Percentiles rank a stretch among this genome's conserved stretches.
These are phyloP conservation scores for Channa striata DNA, from an alignment of 2,797 vertebrate species.

Conservation along the genomic window DNA sequence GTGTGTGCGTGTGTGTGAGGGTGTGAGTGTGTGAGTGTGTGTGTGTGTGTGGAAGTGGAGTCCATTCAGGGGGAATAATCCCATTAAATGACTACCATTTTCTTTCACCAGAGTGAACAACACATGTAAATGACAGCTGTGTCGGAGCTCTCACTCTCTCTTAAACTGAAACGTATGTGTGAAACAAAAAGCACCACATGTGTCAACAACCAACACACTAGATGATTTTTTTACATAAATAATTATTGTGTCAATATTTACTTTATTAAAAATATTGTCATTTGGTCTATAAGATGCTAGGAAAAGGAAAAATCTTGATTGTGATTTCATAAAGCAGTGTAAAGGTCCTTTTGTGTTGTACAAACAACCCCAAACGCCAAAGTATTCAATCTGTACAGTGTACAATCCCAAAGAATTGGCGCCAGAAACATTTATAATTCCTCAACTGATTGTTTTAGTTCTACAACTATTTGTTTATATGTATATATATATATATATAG, in stretches of 20 bases:
- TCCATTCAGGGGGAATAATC: constrained; percentile 80
- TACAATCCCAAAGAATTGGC: too few relatives aligned
- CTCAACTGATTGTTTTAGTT: too few relatives aligned
- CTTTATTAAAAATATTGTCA: neutral
- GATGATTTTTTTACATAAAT: too few relatives aligned
- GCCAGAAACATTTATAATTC: too few relatives aligned
- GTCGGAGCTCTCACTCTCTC: constrained; percentile 12
- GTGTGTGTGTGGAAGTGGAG: constrained; percentile 46
- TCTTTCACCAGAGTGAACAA: constrained; percentile 59
- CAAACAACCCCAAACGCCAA: neutral
- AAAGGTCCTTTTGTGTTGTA: too few relatives aligned
- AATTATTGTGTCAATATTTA: neutral
- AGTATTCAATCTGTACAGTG: neutral
- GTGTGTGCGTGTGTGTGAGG: constrained; percentile 21
- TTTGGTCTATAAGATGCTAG: neutral
- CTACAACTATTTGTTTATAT: too few relatives aligned
- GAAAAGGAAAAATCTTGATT: neutral
- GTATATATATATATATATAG: neutral
- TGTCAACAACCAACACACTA: constrained; percentile 2
- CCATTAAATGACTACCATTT: constrained; percentile 78
- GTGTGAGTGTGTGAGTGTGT: constrained; percentile 36
- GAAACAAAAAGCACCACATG: constrained; percentile 42
- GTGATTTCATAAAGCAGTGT: neutral
- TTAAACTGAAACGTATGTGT: neutral
- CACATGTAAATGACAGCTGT: constrained; percentile 71